Conservation (phyloP, 2,113 vertebrate genomes). For the Ochotona princeps region DNA sequence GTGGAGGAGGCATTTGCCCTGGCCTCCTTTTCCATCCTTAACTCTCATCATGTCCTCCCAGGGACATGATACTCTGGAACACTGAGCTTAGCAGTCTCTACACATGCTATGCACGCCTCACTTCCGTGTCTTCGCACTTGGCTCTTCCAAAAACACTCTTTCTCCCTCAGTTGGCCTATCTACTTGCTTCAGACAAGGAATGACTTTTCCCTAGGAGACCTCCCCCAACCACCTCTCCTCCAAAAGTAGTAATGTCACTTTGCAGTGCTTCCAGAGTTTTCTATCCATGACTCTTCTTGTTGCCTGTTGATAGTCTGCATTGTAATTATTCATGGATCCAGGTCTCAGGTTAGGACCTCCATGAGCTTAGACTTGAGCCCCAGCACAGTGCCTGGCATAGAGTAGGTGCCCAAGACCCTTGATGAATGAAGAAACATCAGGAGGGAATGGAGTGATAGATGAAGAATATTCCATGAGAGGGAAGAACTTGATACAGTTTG, state of each 20-base stretch:
- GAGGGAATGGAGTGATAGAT: not conserved
- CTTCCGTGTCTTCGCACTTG: not conserved
- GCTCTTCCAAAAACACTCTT: not conserved
- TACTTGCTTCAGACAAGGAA: not conserved
- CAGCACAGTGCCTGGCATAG: not conserved
- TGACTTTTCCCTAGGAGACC: not conserved
- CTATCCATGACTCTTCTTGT: not conserved
- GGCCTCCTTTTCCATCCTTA: not conserved
- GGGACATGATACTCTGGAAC: not conserved
- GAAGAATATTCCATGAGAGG: not conserved
- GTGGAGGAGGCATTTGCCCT: not conserved
- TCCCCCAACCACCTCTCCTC: not conserved
- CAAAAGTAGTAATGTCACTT: not conserved
- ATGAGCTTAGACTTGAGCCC: not conserved
- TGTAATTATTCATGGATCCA: not conserved
- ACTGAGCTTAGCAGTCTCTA: not conserved
- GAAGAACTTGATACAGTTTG: constrained; percentile 15
- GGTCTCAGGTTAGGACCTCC: not conserved
- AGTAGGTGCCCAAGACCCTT: not conserved
- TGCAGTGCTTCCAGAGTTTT: not conserved
- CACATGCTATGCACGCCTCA: not conserved
- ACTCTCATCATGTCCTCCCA: not conserved
- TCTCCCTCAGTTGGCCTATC: not conserved
- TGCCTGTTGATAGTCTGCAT: not conserved
- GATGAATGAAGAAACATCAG: not conserved